These are phyloP conservation scores for Ageneiosus marmoratus DNA, from an alignment of 2,113 vertebrate genomes.

Conservation along the genomic window DNA sequence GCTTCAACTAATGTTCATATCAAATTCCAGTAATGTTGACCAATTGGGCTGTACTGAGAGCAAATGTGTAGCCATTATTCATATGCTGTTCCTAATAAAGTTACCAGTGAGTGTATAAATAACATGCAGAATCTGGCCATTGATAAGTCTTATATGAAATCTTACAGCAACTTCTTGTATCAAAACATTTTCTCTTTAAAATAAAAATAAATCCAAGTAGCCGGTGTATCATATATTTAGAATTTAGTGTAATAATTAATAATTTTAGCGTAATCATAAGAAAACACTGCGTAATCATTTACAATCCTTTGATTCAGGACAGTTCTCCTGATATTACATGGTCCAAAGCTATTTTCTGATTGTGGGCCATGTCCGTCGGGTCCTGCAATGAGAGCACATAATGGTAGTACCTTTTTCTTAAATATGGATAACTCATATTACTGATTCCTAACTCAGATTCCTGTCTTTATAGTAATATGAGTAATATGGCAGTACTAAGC, in stretches of 20 bases:
- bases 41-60: neutral
- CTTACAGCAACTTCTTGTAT: neutral
- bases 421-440: neutral
- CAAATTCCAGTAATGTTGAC: neutral
- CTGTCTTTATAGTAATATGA: neutral
- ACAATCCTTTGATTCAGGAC: neutral
- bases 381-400: neutral
- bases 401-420: neutral
- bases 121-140: neutral
- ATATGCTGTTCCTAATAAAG: neutral
- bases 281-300: neutral
- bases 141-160: neutral
- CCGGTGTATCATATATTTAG: neutral
- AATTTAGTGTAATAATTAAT: too few relatives aligned
- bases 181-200: neutral
- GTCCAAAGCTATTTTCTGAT: slow-evolving; percentile 22
- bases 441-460: neutral
- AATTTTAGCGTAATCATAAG: too few relatives aligned
- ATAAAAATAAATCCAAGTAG: neutral
- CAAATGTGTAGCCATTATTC: neutral
- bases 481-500: neutral
- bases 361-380: slow-evolving; percentile 6
- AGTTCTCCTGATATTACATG: slow-evolving; percentile 10
- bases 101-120: neutral
- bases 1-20: neutral